Evolutionary conservation across 2,797 vertebrate genomes (phyloP).

Genomic region (Ctenosaura bakeri): DNA sequence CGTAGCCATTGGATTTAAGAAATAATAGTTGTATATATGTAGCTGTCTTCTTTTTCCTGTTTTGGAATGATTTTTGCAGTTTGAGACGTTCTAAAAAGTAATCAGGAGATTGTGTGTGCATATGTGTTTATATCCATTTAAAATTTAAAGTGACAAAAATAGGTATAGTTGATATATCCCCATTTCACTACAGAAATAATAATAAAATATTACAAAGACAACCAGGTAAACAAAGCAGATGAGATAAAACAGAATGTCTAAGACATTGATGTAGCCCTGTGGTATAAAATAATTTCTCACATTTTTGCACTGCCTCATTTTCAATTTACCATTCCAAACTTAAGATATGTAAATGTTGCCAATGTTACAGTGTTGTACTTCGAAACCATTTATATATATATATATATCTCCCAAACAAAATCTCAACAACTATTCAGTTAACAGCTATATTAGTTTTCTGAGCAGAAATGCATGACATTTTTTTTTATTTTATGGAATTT

Average conservation of each 20-base stretch:
- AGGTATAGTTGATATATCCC: background rate
- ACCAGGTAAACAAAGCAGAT: background rate
- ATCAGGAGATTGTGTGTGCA: background rate
- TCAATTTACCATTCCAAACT: background rate
- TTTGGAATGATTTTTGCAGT: background rate
- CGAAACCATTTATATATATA: background rate
- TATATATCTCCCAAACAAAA: background rate
- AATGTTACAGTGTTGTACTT: background rate
- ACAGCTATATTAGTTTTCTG: background rate
- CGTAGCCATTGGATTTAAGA: background rate
- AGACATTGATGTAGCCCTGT: background rate
- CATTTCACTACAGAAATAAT: background rate
- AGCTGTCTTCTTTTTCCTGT: background rate
- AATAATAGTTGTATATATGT: background rate
- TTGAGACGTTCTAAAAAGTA: background rate
- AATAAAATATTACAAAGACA: background rate
- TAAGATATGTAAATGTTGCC: background rate
- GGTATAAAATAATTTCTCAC: background rate
- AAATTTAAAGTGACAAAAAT: background rate
- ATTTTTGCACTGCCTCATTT: background rate
- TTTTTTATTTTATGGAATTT: background rate
- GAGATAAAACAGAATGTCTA: background rate
- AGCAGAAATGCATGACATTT: background rate
- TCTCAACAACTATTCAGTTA: too few species aligned
- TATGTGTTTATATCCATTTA: too few species aligned